Percentiles rank a stretch among this genome's conserved stretches.
phyloP scores from a whole-genome alignment of 2,113 vertebrate species.

The Geococcyx californianus region DNA sequence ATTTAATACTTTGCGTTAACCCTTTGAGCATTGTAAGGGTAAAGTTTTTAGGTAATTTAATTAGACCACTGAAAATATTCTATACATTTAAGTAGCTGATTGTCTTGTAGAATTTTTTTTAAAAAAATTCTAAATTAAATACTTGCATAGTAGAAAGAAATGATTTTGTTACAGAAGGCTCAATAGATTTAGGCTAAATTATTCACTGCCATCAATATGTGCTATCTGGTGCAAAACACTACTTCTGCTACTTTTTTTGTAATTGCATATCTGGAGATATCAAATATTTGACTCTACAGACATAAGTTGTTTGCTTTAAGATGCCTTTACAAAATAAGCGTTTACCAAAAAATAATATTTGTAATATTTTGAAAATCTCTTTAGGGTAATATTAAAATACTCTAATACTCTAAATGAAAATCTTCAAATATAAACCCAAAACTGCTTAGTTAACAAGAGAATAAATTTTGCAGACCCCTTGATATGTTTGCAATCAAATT shows the following conservation, averaged over 20 bases:
- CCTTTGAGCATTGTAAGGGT: conserved; percentile 79
- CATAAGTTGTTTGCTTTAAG: not conserved
- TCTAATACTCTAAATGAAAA: conserved; percentile 39
- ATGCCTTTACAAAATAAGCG: not conserved
- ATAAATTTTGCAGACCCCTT: conserved; percentile 47
- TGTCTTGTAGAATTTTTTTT: not conserved
- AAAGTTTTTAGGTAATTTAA: conserved; percentile 68
- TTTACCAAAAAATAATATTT: not conserved
- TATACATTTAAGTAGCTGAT: conserved; percentile 64
- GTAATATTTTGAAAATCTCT: conserved; percentile 15
- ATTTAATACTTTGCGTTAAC: conserved; percentile 78
- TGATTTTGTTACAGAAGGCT: conserved; percentile 68
- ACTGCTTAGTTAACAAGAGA: not conserved
- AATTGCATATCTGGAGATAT: conserved; percentile 1
- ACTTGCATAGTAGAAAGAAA: conserved; percentile 65
- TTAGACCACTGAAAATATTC: conserved; percentile 61
- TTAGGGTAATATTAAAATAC: conserved; percentile 61
- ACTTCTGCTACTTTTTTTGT: conserved; percentile 57
- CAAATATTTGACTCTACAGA: not conserved
- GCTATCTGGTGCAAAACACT: conserved; percentile 65
- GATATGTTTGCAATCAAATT: conserved; percentile 4
- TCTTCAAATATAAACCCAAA: conserved; percentile 51
- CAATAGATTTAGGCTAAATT: conserved; percentile 68
- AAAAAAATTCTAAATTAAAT: conserved; percentile 36
- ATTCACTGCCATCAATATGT: conserved; percentile 71